phyloP scores from a whole-genome alignment of 1,140 invertebrate species.

The Bombus confusus region DNA sequence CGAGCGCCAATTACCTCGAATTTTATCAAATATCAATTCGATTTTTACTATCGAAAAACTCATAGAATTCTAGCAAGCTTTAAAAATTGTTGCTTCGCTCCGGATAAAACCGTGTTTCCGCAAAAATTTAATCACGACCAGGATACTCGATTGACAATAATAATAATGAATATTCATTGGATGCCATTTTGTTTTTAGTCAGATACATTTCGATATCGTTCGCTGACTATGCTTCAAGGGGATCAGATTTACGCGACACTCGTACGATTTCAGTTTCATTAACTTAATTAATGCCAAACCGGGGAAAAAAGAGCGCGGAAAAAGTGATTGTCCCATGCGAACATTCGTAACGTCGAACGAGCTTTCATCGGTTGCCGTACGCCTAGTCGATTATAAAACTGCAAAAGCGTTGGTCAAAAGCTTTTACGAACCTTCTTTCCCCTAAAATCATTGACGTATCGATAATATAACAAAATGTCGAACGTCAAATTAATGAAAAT shows the following conservation, averaged over 20 bases:
- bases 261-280: slow-evolving; percentile 22
- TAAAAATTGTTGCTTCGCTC: too few species aligned
- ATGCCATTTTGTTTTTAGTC: neutral
- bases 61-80: too few species aligned
- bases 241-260: neutral
- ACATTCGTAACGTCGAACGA: neutral
- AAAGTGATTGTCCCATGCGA: neutral
- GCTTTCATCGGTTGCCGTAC: too few species aligned
- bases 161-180: neutral
- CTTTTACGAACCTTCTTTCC: neutral
- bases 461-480: too few species aligned
- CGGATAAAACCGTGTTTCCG: too few species aligned
- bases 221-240: slow-evolving; percentile 1
- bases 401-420: neutral
- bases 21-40: too few species aligned
- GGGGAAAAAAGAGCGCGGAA: neutral
- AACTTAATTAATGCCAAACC: slow-evolving; percentile 20
- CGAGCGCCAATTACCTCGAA: too few species aligned
- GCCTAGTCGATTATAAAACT: neutral
- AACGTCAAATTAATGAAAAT: too few species aligned
- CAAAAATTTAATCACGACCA: neutral
- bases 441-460: too few species aligned
- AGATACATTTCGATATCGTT: neutral
- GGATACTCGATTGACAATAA: neutral
- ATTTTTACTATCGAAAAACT: too few species aligned